phyloP scores from a whole-genome alignment of 2,113 vertebrate species.

The Hemiscyllium ocellatum region DNA sequence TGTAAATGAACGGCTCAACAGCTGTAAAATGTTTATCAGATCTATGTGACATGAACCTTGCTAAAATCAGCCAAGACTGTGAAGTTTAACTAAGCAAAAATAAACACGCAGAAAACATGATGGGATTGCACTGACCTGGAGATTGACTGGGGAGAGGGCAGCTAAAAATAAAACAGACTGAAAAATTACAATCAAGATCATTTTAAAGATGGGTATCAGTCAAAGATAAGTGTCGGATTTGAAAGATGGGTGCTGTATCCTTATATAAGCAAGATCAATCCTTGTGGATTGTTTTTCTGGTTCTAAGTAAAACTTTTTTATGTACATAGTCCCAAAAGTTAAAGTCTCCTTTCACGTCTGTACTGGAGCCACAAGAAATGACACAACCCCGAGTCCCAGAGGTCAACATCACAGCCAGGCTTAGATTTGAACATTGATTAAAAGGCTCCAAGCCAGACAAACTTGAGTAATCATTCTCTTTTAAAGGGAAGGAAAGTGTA shows the following conservation, averaged over 20 bases:
- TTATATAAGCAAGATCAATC: background rate
- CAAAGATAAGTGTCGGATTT: background rate
- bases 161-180: background rate
- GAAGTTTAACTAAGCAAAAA: background rate
- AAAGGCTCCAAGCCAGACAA: background rate
- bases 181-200: background rate
- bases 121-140: no score
- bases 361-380: background rate
- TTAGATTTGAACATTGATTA: background rate
- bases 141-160: background rate
- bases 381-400: background rate
- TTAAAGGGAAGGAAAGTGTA: background rate
- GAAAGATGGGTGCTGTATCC: background rate
- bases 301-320: background rate
- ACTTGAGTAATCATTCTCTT: background rate
- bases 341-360: background rate
- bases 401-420: background rate
- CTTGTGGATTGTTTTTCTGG: background rate
- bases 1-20: background rate
- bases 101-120: background rate
- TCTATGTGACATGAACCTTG: background rate
- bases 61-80: background rate
- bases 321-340: background rate
- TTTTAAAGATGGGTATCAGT: background rate
- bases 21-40: background rate